Base-by-base conservation (phyloP, 2,797 vertebrate species). In the Microchirus variegatus region DNA sequence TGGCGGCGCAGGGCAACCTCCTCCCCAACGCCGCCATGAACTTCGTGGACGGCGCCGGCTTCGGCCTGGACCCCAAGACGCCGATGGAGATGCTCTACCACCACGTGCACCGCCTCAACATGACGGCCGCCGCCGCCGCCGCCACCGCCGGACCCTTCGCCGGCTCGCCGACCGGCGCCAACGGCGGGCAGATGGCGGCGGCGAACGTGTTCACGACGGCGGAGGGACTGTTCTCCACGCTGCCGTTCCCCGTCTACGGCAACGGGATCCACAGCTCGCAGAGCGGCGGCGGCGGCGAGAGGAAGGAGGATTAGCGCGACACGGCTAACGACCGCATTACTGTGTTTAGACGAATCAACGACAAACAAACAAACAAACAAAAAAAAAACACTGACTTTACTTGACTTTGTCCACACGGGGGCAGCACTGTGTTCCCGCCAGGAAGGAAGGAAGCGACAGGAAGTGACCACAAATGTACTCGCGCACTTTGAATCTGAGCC, bases 31-130 rank as follows among this genome's bases (percentile, higher is more conserved):
- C 96, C 2, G 93, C 96, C 85, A 95, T 99, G 93, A 98, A 98
- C 94, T 98, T 99, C 79, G 96, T 97, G 16, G 97, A 99, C 61
- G 87, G 95, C 84, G 92, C 96, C 0, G 93, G 96, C 62, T 99
- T 99, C 49, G 93, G 96, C 84, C 94, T 99, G 67, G 98, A 99
- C 93, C 96, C 96, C 73, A 99, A 99, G 93, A 98, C 97, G 10
- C 97, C 97, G 48, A 98, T 99, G 97, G 98, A 99, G 94, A 98
- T 99, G 97, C 95, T 99, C 59, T 99, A 99, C 92, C 98, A 99
- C 91, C 98, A 99, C 5, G 97, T 99, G 73, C 98, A 99, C 92
- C 89, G 97, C 87, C 95, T 99, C 90, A 99, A 99, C 82, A 98
- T 99, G 97, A 96, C 97, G 0, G 95, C 95, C 52, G 95, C 95